Evolutionary conservation across 1,140 invertebrate genomes (phyloP).

Genomic region (Eumaeus atala): DNA sequence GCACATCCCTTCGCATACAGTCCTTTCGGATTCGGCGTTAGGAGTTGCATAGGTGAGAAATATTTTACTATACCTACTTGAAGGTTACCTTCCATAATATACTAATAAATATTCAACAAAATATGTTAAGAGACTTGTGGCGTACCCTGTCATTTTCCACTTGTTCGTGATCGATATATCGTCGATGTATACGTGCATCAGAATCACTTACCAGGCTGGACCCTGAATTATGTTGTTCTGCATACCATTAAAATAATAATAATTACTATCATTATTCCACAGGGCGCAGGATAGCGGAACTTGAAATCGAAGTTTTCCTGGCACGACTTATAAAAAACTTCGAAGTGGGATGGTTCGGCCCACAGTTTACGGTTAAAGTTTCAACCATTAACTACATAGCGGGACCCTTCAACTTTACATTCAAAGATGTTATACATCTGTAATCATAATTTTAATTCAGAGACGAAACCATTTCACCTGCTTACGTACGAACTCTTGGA

Average conservation of each 20-base stretch:
- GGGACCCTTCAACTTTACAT: constrained; percentile 55
- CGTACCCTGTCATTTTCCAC: no score
- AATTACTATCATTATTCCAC: constrained; percentile 17
- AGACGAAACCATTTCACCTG: no score
- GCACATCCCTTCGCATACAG: constrained; percentile 75
- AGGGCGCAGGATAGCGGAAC: constrained; percentile 80
- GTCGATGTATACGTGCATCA: no score
- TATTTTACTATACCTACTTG: no score
- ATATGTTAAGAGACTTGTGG: no score
- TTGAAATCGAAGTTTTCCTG: constrained; percentile 80
- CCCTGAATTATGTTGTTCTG: no score
- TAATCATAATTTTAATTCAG: no score
- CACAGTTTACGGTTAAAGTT: constrained; percentile 27
- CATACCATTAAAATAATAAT: background rate
- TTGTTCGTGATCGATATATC: no score
- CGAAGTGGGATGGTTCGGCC: constrained; percentile 70
- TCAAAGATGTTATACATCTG: constrained; percentile 58
- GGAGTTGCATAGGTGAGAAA: constrained; percentile 68
- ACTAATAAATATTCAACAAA: no score
- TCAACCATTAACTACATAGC: constrained; percentile 46
- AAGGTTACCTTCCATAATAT: no score
- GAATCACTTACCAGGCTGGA: no score
- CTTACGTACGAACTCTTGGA: no score
- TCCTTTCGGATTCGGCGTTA: constrained; percentile 78
- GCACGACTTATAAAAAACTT: constrained; percentile 76